A percentile compares a stretch with the other conserved stretches of the same genome.
Conservation (phyloP, 1,140 invertebrate genomes). For the Nasonia longicornis region DNA sequence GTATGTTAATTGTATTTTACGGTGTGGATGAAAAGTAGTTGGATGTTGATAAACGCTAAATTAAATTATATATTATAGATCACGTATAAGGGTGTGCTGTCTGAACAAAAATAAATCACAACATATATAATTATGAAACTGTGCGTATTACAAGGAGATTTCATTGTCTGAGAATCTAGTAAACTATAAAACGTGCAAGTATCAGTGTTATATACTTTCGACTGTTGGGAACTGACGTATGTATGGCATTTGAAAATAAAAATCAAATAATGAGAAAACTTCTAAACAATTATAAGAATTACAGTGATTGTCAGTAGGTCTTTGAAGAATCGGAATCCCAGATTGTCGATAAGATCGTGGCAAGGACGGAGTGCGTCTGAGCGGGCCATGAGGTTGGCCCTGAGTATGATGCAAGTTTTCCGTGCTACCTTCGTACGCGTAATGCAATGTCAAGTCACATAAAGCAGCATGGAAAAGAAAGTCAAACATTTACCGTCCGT, state of each 20-base stretch:
- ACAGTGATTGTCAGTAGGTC: constrained; percentile 68
- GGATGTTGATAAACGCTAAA: background rate
- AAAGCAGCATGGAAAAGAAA: constrained; percentile 65
- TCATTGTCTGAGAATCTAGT: background rate
- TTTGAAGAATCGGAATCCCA: constrained; percentile 73
- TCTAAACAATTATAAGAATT: constrained; percentile 53
- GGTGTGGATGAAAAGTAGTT: background rate
- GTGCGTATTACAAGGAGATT: background rate
- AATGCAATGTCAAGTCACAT: constrained; percentile 58
- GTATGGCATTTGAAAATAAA: constrained; percentile 27
- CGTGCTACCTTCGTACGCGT: constrained; percentile 69
- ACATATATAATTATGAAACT: background rate
- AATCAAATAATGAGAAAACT: constrained; percentile 24
- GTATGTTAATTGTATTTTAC: background rate
- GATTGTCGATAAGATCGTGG: constrained; percentile 73
- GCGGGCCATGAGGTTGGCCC: constrained; percentile 64
- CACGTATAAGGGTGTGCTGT: background rate
- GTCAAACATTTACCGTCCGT: constrained; percentile 23
- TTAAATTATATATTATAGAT: background rate
- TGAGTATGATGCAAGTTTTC: constrained; percentile 71
- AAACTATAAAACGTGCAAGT: constrained; percentile 15
- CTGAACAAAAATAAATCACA: background rate
- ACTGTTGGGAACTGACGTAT: background rate
- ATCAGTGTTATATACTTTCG: background rate
- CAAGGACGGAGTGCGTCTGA: constrained; percentile 73